Conservation (phyloP, 2,113 vertebrate genomes). For the Tyrannus savana region DNA sequence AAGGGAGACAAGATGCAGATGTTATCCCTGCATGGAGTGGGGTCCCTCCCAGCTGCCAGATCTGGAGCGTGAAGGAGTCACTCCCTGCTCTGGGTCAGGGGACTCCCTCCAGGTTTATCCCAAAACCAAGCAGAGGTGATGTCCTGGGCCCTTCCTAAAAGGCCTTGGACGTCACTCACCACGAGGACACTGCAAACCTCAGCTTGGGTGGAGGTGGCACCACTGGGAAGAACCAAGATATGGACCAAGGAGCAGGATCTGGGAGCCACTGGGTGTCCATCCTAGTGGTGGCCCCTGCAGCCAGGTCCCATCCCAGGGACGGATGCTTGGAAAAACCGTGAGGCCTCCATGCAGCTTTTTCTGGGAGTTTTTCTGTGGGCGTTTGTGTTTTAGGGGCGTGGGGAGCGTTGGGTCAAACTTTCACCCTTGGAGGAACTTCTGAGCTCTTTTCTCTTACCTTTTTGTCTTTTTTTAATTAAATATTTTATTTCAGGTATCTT, state of each 20-base stretch:
- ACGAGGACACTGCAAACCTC: not conserved
- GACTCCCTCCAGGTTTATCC: not conserved
- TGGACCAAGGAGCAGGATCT: not conserved
- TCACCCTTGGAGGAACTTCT: not conserved
- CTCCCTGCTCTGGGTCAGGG: not conserved
- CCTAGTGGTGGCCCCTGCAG: fast-evolving
- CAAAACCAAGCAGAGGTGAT: not conserved
- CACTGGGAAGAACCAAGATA: not conserved
- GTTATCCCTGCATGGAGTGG: fast-evolving
- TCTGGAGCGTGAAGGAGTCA: not conserved
- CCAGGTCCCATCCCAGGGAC: not conserved
- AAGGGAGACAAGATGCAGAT: not conserved
- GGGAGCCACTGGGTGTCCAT: not conserved
- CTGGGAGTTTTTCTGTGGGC: fast-evolving
- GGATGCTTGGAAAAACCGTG: not conserved
- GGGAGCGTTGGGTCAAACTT: not conserved
- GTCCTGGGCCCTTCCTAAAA: not conserved
- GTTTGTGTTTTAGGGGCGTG: too few species aligned
- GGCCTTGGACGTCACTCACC: fast-evolving
- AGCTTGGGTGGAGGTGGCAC: not conserved
- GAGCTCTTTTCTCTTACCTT: not conserved
- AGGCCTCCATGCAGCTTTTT: not conserved
- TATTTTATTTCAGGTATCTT: not conserved
- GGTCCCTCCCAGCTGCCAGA: not conserved
- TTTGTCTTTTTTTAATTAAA: not conserved